phyloP scores from a whole-genome alignment of 2,113 vertebrate species.

The Nothoprocta pentlandii region DNA sequence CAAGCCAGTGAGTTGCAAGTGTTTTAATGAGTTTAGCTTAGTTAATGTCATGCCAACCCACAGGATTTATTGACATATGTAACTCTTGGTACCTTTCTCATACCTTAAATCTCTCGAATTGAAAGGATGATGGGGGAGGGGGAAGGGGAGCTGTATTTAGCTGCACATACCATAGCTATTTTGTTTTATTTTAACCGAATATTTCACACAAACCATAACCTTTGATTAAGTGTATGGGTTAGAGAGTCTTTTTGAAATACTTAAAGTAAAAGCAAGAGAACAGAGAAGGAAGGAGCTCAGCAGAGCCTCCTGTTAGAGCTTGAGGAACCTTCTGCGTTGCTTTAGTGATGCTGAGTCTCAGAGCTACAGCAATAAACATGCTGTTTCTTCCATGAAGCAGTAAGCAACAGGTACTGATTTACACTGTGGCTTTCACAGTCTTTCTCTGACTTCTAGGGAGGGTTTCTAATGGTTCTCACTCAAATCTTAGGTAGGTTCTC shows the following conservation, averaged over 20 bases:
- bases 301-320: neutral
- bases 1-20: neutral
- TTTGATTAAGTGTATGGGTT: neutral
- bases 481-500: neutral
- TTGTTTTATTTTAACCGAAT: neutral
- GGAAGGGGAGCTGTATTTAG: neutral
- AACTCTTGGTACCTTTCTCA: neutral
- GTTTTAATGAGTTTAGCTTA: neutral
- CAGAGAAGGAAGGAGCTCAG: neutral
- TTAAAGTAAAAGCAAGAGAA: neutral
- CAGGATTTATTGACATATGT: neutral
- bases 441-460: neutral
- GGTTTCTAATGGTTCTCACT: neutral
- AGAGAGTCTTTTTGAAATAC: neutral
- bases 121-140: too few species aligned
- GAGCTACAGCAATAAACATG: fast-evolving
- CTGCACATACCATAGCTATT: neutral
- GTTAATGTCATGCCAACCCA: neutral
- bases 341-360: neutral
- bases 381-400: fast-evolving
- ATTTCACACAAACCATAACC: neutral
- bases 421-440: neutral
- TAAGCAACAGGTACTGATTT: neutral
- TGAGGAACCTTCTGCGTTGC: neutral
- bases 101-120: neutral